Base-by-base conservation (phyloP, 2,113 vertebrate genomes). In the Piprites chloris region DNA sequence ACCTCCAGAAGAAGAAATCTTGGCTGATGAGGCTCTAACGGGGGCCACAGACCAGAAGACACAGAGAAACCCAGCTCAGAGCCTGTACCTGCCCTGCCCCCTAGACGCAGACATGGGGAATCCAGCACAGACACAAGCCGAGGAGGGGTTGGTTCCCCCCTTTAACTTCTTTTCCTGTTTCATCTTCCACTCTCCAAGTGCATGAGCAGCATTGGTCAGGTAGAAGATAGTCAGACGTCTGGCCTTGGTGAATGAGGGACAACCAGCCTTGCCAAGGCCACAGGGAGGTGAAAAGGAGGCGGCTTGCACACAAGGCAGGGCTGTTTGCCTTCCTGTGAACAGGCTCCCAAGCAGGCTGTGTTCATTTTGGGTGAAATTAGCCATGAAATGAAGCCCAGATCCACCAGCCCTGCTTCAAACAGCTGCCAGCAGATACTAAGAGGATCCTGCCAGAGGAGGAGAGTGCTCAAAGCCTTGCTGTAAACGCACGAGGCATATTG, bases 81-180 rank as follows among this genome's bases (percentile, higher is more conserved):
- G 49, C 71, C 65, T 0, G 49, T 85, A 47, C 74, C 41, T 91
- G 58, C 82, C 75, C 95, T 97, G 96, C 94, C 95, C 95, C 85
- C 95, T 97, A 97, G 96, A 68, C 90, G 95, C 49, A 85, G 92
- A 47, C 6, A 0, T 3, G 6, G 62, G 62, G 87, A 94, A 96
- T 26, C 27, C 85, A 90, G 66, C 78, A 68, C 33, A 41, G 66
- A 24, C 20, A n/a, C 35, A 26, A 63, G 24, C 39, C n/a, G 56
- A 59, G 55, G 41, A 82, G 39, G 5, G 47, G 23, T 0, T 68
- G 49, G 3, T 23, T 88, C 37, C 42, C 30, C 20, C 11, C 13
- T 47, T 82, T 53, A 68, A 39, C 11, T 69, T 58, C 27, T 86
- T 13, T 74, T 26, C 32, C 37, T 35, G 3, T 37, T 15, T 5